Evolutionary conservation across 1,140 invertebrate species (phyloP), one percentile per base, ranked within the genome.

Genomic region (Anagrus nilaparvatae): DNA sequence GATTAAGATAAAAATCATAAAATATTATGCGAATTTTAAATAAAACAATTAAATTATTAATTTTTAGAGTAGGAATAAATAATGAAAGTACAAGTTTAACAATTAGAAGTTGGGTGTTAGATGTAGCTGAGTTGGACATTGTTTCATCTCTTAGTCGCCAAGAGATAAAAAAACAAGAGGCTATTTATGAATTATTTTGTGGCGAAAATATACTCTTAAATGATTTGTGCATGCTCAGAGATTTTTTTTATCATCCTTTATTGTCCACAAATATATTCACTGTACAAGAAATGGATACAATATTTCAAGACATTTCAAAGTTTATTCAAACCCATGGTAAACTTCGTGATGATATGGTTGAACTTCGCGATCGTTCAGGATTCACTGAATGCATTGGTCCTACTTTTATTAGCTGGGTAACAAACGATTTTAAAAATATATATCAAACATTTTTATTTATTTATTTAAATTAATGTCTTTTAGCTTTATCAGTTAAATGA

Each of bases 161-260:
- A 35, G 57, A 64, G 42, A 50, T 61, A 31, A 63, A 58, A 44
- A 52, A 56, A 23, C 64, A 67, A 47, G 63, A 68, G 46, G 57
- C 64, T n/a, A 68, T 76, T 42, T 75, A 71, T 54, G 74, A 76
- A 44, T 47, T 76, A 20, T 74, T 66, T 51, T 68, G 70, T 45
- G 71, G 73, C 23, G 73, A 76, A 60, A 60, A 66, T 51, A 65
- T 73, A 29, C 48, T 76, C 4, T 52, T 75, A n/a, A 64, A 70
- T 43, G 73, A 76, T 47, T 53, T 76, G 0, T 53, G 48, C 25
- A 52, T 67, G 41, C 58, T 75, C 1, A 63, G 63, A 54, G 55
- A 73, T 50, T 65, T 55, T 33, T 76, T 75, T 45, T 62, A 67
- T 34, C 63, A 71, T 32, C 69, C 70, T 4, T 51, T 76, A 50